Evolutionary conservation across 2,797 vertebrate species (phyloP), one percentile per base, ranked within the genome.

Genomic region (Malacoctenus gilli): DNA sequence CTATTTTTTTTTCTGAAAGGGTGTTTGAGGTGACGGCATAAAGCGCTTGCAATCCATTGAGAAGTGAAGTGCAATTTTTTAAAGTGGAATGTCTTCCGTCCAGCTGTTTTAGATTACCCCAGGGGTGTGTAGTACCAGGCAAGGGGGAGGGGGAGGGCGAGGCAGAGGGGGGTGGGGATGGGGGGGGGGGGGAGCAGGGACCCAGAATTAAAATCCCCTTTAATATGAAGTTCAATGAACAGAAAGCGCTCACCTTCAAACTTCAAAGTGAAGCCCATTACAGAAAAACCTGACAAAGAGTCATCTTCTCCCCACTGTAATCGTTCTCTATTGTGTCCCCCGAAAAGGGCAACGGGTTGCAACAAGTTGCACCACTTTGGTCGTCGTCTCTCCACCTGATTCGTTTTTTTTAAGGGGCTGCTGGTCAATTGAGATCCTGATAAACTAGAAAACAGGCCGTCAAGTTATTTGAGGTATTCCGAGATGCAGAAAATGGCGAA

Each of bases 61-160:
- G 30, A 73, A 68, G 56, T 61, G 30, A 73, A 68, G 56, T 61
- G 23, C 15, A 48, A 18, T 53, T 63, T 55, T 69, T 56, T 67
- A 22, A 67, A 79, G 58, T 70, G 59, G 41, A 75, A 52, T 57
- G 64, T 79, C 49, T 73, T 60, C 23, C 47, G 56, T 40, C 49
- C 77, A 83, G 73, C 81, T 83, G 77, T 77, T 85, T 77, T 68
- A 49, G 63, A 72, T 86, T 72, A 57, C 65, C 61, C 41, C 47
- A 37, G 44, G 62, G 74, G 8, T 30, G 11, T 72, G 40, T 57
- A 23, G 28, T 48, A 50, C 16, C 42, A 67, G 51, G 34, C 12
- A 35, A 2, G 2, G 5, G 23, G 9, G 57, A 21, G 43, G 3
- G 2, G 5, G 23, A 8, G 57, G 23, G 43, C 14, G 6, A 6